Evolutionary conservation across 2,888 invertebrate species (phyloP).

Genomic region (Eupithecia exiguata): DNA sequence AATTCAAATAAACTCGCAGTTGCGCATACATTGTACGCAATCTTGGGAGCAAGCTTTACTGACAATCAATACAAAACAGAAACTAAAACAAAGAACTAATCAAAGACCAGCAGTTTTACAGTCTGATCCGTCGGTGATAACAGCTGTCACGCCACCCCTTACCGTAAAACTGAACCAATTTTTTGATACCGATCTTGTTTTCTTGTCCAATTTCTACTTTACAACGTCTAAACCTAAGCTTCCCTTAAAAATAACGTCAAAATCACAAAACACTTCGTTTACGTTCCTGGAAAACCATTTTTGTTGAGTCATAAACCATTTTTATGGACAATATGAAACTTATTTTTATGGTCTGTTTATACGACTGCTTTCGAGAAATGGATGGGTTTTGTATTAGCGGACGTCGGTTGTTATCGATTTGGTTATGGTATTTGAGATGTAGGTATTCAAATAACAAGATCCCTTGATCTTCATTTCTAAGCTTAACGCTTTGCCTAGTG

Average conservation of each 20-base stretch:
- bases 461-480: conserved; percentile 32
- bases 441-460: conserved; percentile 1
- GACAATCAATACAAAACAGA: conserved; percentile 23
- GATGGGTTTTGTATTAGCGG: conserved; percentile 60
- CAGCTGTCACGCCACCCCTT: conserved; percentile 40
- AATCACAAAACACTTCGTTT: conserved; percentile 32
- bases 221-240: conserved; percentile 31
- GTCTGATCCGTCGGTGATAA: conserved; percentile 36
- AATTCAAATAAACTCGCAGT: not conserved
- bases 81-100: conserved; percentile 33
- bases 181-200: conserved; percentile 46
- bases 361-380: conserved; percentile 63
- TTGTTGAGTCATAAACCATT: conserved; percentile 65
- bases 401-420: conserved; percentile 46
- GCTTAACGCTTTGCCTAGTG: conserved; percentile 20
- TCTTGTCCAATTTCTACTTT: conserved; percentile 39
- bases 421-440: conserved; percentile 9
- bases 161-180: conserved; percentile 45
- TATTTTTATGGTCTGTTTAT: conserved; percentile 78
- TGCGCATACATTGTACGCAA: not conserved
- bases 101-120: conserved; percentile 33
- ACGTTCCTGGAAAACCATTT: conserved; percentile 51
- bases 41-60: not conserved
- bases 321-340: conserved; percentile 74
- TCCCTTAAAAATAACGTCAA: conserved; percentile 19